These are phyloP conservation scores for Pipistrellus pipistrellus DNA, from an alignment of 2,797 vertebrate genomes.

Conservation along the genomic window DNA sequence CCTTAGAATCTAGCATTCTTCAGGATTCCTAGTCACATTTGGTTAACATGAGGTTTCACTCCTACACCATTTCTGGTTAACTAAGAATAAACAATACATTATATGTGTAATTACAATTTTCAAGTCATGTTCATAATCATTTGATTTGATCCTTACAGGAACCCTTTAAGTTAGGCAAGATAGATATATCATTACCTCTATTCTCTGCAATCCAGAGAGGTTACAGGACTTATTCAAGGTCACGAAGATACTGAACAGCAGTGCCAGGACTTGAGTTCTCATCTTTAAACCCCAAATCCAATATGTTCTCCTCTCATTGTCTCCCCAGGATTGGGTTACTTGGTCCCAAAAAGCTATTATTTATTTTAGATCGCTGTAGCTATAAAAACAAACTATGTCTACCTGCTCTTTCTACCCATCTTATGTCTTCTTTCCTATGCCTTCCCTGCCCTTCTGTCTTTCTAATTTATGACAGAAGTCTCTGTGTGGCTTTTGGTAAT, in stretches of 20 bases:
- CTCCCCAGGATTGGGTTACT: not conserved
- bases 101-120: not conserved
- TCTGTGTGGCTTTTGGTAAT: not conserved
- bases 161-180: not conserved
- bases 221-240: not conserved
- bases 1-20: not conserved
- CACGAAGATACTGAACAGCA: not conserved
- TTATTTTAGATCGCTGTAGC: not conserved
- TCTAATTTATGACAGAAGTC: not conserved
- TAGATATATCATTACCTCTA: not conserved
- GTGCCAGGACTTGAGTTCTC: conserved; percentile 17
- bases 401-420: not conserved
- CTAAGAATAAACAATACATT: conserved; percentile 23
- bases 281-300: not conserved
- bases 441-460: not conserved
- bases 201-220: not conserved
- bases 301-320: not conserved
- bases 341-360: not conserved
- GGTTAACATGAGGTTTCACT: not conserved
- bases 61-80: not conserved
- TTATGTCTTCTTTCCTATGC: not conserved
- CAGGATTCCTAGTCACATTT: conserved; percentile 12
- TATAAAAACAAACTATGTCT: not conserved
- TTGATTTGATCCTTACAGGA: conserved; percentile 22
- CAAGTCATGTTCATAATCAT: conserved; percentile 39